Percentiles rank a stretch among this genome's conserved stretches.
Evolutionary conservation across 1,140 invertebrate genomes (phyloP).

Genomic region (Macrostomum lignano): DNA sequence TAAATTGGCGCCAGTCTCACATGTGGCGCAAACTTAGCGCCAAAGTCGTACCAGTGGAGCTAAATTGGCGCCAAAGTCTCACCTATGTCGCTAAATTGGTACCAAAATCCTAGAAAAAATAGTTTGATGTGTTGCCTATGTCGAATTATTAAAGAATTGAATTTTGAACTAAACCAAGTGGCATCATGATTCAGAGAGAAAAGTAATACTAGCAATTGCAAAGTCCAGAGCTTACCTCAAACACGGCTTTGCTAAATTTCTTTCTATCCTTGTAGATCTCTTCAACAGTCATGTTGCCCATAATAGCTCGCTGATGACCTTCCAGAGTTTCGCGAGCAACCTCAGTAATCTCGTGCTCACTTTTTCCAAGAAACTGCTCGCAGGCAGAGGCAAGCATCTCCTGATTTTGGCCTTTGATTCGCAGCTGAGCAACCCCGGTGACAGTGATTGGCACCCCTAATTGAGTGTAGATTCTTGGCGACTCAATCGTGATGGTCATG

Average conservation of each 20-base stretch:
- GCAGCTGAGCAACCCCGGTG: slow-evolving; percentile 73
- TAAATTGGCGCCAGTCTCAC: too few species aligned
- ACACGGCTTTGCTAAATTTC: slow-evolving; percentile 70
- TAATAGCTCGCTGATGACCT: slow-evolving; percentile 83
- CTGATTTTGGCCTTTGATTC: slow-evolving; percentile 74
- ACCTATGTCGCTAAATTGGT: too few species aligned
- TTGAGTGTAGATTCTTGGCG: slow-evolving; percentile 54
- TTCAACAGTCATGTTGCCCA: slow-evolving; percentile 95
- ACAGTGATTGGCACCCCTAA: slow-evolving; percentile 86
- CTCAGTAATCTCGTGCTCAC: slow-evolving; percentile 56
- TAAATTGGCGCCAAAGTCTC: too few species aligned
- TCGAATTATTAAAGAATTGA: too few species aligned
- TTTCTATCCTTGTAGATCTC: slow-evolving; percentile 95
- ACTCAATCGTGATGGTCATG: slow-evolving; percentile 46
- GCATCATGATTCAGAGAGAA: slow-evolving; percentile 31
- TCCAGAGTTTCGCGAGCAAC: slow-evolving; percentile 79
- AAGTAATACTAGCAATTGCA: not conserved
- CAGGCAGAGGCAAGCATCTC: slow-evolving; percentile 78
- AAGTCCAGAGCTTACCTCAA: slow-evolving; percentile 18
- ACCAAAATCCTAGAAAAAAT: too few species aligned
- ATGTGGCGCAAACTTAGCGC: too few species aligned
- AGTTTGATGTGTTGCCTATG: too few species aligned
- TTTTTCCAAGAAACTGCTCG: slow-evolving; percentile 78
- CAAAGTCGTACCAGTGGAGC: too few species aligned
- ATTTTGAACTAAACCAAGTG: too few species aligned